A percentile compares a stretch with the other conserved stretches of the same genome.
These are phyloP conservation scores for Plotosus lineatus DNA, from an alignment of 2,113 vertebrate species.

Conservation along the genomic window DNA sequence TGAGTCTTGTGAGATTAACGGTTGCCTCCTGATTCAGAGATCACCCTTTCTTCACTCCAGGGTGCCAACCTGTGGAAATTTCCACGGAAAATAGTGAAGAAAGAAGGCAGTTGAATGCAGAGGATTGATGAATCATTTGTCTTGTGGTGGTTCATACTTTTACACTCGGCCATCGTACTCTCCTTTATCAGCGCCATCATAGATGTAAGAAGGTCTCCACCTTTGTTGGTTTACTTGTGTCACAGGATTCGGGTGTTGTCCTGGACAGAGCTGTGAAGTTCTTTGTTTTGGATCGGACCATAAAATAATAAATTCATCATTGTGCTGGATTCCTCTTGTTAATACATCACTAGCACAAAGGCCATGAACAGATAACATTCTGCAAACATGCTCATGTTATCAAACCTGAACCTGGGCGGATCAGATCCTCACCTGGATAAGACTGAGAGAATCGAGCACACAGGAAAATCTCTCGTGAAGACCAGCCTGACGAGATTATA, in stretches of 20 bases:
- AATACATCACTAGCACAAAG: constrained; percentile 37
- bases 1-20: too few species aligned
- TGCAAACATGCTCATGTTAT: neutral
- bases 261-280: neutral
- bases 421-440: neutral
- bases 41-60: neutral
- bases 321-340: constrained; percentile 17
- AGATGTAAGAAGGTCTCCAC: neutral
- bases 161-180: neutral
- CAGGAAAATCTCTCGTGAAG: neutral
- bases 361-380: neutral
- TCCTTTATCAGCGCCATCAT: neutral
- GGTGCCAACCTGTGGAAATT: neutral
- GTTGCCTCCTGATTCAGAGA: neutral
- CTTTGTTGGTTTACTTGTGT: constrained; percentile 12
- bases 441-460: neutral
- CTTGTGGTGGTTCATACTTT: neutral
- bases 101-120: neutral
- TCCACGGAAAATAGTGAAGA: neutral
- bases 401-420: neutral
- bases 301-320: constrained; percentile 23
- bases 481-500: neutral
- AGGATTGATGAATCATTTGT: neutral
- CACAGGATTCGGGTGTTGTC: neutral
- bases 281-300: constrained; percentile 19